These are phyloP conservation scores for Philopotamus ludificatus DNA, from an alignment of 1,140 invertebrate species.

Conservation along the genomic window DNA sequence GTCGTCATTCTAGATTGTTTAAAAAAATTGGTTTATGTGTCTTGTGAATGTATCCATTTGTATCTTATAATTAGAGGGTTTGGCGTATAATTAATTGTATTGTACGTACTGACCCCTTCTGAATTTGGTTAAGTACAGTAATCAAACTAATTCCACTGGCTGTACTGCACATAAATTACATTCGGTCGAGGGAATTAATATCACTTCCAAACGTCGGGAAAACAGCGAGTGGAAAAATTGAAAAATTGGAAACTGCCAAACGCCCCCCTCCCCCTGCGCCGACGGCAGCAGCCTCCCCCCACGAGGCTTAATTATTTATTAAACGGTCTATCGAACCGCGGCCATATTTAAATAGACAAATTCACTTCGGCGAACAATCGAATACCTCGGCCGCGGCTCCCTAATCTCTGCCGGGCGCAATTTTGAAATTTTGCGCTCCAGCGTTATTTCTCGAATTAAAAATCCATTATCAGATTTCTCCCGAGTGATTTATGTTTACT, in stretches of 20 bases:
- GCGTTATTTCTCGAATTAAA: conserved; percentile 32
- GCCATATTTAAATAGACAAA: conserved; percentile 20
- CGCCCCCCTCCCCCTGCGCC: neutral
- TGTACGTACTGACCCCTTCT: too few species aligned
- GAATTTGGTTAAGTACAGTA: too few species aligned
- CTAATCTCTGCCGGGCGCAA: conserved; percentile 20
- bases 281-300: neutral
- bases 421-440: conserved; percentile 30
- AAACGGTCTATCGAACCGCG: conserved; percentile 12
- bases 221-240: neutral
- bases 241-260: conserved; percentile 15
- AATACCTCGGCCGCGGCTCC: conserved; percentile 5
- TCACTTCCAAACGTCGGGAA: too few species aligned
- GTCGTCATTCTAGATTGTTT: too few species aligned
- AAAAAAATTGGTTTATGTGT: too few species aligned
- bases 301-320: conserved; percentile 21
- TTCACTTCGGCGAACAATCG: conserved; percentile 2
- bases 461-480: conserved; percentile 32
- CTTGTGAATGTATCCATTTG: too few species aligned
- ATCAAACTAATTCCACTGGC: too few species aligned
- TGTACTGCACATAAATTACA: too few species aligned
- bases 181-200: too few species aligned
- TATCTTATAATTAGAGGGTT: too few species aligned
- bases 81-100: too few species aligned
- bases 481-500: conserved; percentile 31